Percentiles rank a stretch among this genome's conserved stretches.
Conservation (phyloP, 2,797 vertebrate species). For the Silurus aristotelis region DNA sequence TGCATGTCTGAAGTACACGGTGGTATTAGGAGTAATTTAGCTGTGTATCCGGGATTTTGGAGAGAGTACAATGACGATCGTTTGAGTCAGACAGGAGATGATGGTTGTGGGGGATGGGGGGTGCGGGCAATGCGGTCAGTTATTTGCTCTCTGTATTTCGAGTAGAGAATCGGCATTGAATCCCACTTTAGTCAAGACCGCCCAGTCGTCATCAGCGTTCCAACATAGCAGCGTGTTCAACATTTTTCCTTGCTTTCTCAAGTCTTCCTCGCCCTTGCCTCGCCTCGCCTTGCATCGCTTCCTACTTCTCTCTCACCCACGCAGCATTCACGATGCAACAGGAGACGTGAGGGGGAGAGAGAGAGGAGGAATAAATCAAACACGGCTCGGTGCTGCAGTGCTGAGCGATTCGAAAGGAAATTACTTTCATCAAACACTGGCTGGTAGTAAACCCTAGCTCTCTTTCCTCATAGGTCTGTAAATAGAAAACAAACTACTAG, state of each 20-base stretch:
- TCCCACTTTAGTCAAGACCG: constrained; percentile 6
- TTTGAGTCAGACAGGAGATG: background rate
- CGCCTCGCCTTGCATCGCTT: background rate
- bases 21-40: constrained; percentile 30
- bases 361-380: constrained; percentile 42
- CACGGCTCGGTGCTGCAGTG: constrained; percentile 35
- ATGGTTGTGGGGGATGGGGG: background rate
- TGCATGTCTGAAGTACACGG: constrained; percentile 12
- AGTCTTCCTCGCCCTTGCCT: background rate
- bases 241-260: constrained; percentile 2
- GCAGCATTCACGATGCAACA: constrained; percentile 40
- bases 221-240: background rate
- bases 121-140: background rate
- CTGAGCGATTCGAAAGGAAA: constrained; percentile 17
- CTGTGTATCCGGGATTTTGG: constrained; percentile 16
- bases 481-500: background rate
- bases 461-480: background rate
- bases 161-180: background rate
- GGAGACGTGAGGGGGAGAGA: constrained; percentile 12
- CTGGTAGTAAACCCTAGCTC: background rate
- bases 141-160: constrained; percentile 10
- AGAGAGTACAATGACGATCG: background rate
- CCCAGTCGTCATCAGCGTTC: background rate
- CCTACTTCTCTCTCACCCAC: constrained; percentile 26
- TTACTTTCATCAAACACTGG: background rate